Evolutionary conservation across 2,797 vertebrate genomes (phyloP), one percentile per base, ranked within the genome.

Genomic region (Triplophysa yarkandensis): DNA sequence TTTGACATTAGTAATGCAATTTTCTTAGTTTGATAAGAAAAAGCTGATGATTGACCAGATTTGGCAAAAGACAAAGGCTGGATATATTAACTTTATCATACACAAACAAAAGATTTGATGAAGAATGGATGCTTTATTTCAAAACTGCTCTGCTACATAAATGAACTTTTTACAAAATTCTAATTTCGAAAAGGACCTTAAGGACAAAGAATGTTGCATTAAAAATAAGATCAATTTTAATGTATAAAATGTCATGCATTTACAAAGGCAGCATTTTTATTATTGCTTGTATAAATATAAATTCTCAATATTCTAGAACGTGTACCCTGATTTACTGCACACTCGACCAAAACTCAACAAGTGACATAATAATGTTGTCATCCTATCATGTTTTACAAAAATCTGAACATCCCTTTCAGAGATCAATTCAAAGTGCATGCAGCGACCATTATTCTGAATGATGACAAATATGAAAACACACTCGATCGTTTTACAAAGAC

Each of bases 91-190:
- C 34, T 8, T 3, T 30, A 30, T 30, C 30, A 30, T 3, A 10
- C 36, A 39, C 36, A 39, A 30, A 54, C 23, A 32, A 16, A 10
- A 7, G 7, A 2, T 10, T 13, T 30, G 62, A 54, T 76, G 50
- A 72, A 74, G 50, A 77, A 39, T 28, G 68, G 81, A 77, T 81
- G 84, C 19, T 83, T 92, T 92, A 92, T 90, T 92, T 87, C 74
- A 85, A 87, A 89, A 78, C 82, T 86, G 85, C 81, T 89, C 87
- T 84, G 80, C 83, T 85, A 90, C 82, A 88, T 86, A 88, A 83
- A 85, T 82, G 84, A 83, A 57, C 88, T 85, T 83, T 86, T 89
- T 88, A 90, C 82, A 90, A 92, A 92, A 91, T 85, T 87, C 86
- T 84, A 83, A 90, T 85, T 86, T 73, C 10, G 17, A 90, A 93